phyloP scores from a whole-genome alignment of 2,888 invertebrate genomes.

The Terebella lapidaria region DNA sequence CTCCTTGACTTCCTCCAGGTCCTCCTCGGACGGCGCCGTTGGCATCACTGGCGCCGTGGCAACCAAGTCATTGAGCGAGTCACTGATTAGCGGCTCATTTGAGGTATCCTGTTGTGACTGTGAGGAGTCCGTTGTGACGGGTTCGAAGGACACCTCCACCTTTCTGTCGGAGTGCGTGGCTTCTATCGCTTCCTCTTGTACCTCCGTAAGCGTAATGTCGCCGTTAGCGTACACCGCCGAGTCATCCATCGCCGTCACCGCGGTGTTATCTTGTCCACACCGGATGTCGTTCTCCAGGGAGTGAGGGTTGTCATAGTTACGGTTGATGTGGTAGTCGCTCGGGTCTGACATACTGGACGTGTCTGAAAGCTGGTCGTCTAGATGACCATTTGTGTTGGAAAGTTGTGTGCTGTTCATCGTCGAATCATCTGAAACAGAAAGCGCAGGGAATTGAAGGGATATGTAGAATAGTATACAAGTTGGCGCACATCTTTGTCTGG shows the following conservation, averaged over 20 bases:
- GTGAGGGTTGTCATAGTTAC: background rate
- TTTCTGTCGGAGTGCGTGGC: too few species aligned
- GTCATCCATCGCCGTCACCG: too few species aligned
- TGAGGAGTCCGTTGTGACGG: too few species aligned
- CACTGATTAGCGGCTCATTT: too few species aligned
- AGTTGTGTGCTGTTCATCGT: background rate
- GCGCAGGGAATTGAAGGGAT: too few species aligned
- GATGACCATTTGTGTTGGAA: background rate
- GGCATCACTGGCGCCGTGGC: background rate
- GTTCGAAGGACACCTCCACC: too few species aligned
- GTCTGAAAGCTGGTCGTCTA: background rate
- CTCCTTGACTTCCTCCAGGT: background rate
- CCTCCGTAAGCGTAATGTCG: background rate
- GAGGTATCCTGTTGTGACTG: too few species aligned
- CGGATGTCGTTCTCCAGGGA: background rate
- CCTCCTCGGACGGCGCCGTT: background rate
- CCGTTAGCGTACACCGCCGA: background rate
- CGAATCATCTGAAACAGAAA: background rate
- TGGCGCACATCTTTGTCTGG: too few species aligned
- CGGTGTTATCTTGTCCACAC: background rate
- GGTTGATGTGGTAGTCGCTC: background rate
- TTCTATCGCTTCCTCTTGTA: background rate
- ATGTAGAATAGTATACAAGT: too few species aligned
- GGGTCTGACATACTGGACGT: too few species aligned
- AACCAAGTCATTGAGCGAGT: background rate